Conservation (phyloP, 2,888 invertebrate genomes). For the Dyspetes luteomarginatus region DNA sequence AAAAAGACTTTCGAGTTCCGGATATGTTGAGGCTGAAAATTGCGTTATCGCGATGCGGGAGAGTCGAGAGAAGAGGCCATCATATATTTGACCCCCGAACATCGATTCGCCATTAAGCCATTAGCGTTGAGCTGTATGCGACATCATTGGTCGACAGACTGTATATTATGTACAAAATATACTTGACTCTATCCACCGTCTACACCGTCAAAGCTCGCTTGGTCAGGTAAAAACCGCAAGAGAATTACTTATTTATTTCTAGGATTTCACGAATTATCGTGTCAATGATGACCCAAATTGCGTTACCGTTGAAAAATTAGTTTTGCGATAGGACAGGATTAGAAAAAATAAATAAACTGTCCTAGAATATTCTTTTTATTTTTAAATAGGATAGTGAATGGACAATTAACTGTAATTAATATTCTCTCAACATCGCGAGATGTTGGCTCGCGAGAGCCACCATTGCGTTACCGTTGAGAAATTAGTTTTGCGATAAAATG, state of each 20-base stretch:
- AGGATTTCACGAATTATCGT: slow-evolving; percentile 40
- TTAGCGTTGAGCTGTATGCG: slow-evolving; percentile 68
- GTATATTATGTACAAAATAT: slow-evolving; percentile 1
- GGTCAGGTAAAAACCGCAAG: slow-evolving; percentile 18
- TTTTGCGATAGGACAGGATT: slow-evolving; percentile 21
- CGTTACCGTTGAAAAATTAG: slow-evolving; percentile 48
- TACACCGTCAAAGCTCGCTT: too few species aligned
- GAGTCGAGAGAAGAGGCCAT: slow-evolving; percentile 28
- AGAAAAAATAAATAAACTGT: slow-evolving; percentile 3
- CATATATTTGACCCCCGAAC: slow-evolving; percentile 69
- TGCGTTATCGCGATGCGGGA: slow-evolving; percentile 46
- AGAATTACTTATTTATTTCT: slow-evolving; percentile 17
- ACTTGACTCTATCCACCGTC: neutral
- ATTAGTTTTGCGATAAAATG: too few species aligned
- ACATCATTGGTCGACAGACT: slow-evolving; percentile 44
- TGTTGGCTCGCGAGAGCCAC: too few species aligned
- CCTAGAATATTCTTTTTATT: too few species aligned
- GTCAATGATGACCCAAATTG: slow-evolving; percentile 60
- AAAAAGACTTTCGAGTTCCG: slow-evolving; percentile 25
- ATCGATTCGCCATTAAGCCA: slow-evolving; percentile 79
- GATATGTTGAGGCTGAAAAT: slow-evolving; percentile 44
- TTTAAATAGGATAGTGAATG: too few species aligned
- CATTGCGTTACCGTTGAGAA: too few species aligned
- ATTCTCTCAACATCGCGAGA: too few species aligned
- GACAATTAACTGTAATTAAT: too few species aligned